Evolutionary conservation across 2,888 invertebrate species (phyloP).

Genomic region (Labia minor): DNA sequence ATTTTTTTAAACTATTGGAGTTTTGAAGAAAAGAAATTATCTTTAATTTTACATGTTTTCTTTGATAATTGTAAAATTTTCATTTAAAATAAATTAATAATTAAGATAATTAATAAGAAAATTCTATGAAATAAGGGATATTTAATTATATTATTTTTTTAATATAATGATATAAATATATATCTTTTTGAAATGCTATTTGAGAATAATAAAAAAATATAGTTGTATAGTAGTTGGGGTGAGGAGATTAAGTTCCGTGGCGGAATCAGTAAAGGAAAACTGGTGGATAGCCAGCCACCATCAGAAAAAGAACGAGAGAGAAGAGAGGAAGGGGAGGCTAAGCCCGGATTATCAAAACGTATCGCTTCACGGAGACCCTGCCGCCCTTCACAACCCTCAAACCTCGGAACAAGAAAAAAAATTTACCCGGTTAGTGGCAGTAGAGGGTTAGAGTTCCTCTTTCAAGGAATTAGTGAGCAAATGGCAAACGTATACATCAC

Average conservation of each 20-base stretch:
- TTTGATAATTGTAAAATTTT: no score
- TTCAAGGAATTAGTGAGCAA: not conserved
- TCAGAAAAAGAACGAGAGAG: not conserved
- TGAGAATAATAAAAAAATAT: no score
- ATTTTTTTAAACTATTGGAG: no score
- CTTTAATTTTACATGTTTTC: no score
- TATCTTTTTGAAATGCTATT: no score
- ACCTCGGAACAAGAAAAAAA: not conserved
- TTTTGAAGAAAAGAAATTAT: no score
- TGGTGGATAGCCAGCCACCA: not conserved
- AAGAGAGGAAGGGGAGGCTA: not conserved
- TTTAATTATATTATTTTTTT: no score
- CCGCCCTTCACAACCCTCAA: not conserved
- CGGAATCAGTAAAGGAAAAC: not conserved
- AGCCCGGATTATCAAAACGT: conserved; percentile 13
- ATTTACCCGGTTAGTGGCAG: not conserved
- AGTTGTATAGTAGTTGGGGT: not conserved
- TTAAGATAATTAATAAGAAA: no score
- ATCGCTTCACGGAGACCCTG: not conserved
- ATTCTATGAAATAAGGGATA: no score
- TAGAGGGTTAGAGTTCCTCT: not conserved
- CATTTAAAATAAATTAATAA: no score
- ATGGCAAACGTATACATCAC: not conserved
- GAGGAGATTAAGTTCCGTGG: not conserved
- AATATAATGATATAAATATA: no score